Evolutionary conservation across 2,888 invertebrate species (phyloP).

Genomic region (Clitarchus hookeri): DNA sequence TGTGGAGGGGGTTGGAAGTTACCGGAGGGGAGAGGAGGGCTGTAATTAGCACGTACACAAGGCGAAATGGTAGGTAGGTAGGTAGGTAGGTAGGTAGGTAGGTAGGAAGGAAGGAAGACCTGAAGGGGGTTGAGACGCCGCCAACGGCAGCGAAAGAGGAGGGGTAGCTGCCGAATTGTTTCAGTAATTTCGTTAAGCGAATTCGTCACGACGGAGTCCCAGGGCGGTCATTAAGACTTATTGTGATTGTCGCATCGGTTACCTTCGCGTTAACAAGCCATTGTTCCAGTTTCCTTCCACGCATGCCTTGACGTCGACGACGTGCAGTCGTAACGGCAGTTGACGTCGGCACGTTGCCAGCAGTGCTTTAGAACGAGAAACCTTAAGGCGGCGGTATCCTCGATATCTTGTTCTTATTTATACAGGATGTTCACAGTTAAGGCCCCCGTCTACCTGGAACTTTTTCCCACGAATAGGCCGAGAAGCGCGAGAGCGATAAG

Average conservation of each 20-base stretch:
- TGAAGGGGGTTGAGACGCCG: not conserved
- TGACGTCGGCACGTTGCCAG: no score
- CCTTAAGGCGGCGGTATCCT: no score
- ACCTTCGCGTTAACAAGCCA: not conserved
- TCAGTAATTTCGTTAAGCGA: not conserved
- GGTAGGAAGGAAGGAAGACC: not conserved
- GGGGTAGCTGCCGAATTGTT: not conserved
- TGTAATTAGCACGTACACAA: constrained; percentile 9
- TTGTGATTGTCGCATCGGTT: not conserved
- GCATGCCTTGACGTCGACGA: no score
- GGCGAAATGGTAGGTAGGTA: not conserved
- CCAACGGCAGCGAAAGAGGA: not conserved
- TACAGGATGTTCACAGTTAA: no score
- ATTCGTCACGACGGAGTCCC: not conserved
- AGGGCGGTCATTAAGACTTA: not conserved
- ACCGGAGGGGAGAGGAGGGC: not conserved
- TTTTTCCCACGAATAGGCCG: no score
- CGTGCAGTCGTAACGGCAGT: no score
- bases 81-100: not conserved
- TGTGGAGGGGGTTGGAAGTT: not conserved
- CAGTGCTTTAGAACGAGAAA: no score
- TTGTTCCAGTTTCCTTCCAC: not conserved
- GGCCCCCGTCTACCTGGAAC: no score
- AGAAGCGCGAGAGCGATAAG: no score
- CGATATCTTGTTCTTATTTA: no score